Conservation (phyloP, 2,797 vertebrate species). For the Fistularia commersonii region DNA sequence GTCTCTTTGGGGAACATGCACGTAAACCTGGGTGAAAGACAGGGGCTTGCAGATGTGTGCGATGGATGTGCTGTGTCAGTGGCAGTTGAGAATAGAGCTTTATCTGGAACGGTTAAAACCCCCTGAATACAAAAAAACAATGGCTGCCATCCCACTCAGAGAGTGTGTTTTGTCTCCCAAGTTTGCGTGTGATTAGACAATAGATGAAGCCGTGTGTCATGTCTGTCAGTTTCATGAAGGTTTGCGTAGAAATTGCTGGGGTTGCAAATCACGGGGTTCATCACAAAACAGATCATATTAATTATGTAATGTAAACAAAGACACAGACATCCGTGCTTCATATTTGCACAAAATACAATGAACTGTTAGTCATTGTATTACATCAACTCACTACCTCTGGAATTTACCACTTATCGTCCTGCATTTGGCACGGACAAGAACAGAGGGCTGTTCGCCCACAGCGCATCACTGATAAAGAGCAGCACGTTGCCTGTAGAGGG, state of each 20-base stretch:
- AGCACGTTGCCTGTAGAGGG: no score
- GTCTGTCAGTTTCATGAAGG: constrained; percentile 37
- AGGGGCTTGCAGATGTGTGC: constrained; percentile 17
- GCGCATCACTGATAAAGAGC: not conserved
- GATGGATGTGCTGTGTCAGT: constrained; percentile 75
- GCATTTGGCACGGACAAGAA: constrained; percentile 2
- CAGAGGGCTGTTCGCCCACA: constrained; percentile 2
- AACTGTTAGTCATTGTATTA: no score
- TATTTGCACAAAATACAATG: no score
- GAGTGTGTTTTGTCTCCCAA: constrained; percentile 45
- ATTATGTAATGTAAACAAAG: no score
- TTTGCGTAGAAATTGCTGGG: constrained; percentile 8
- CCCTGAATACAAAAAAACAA: constrained; percentile 55
- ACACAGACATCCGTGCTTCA: no score
- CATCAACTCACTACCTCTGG: not conserved
- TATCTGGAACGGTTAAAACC: constrained; percentile 72
- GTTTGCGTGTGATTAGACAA: constrained; percentile 49
- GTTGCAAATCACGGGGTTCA: no score
- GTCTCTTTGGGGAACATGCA: constrained; percentile 63
- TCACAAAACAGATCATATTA: no score
- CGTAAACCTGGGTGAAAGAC: constrained; percentile 58
- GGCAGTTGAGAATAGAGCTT: constrained; percentile 64
- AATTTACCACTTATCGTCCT: constrained; percentile 12
- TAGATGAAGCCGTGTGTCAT: constrained; percentile 12
- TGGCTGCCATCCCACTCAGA: constrained; percentile 42